These are phyloP conservation scores for Hydropsyche tenuis DNA, from an alignment of 1,140 invertebrate genomes.

Conservation along the genomic window DNA sequence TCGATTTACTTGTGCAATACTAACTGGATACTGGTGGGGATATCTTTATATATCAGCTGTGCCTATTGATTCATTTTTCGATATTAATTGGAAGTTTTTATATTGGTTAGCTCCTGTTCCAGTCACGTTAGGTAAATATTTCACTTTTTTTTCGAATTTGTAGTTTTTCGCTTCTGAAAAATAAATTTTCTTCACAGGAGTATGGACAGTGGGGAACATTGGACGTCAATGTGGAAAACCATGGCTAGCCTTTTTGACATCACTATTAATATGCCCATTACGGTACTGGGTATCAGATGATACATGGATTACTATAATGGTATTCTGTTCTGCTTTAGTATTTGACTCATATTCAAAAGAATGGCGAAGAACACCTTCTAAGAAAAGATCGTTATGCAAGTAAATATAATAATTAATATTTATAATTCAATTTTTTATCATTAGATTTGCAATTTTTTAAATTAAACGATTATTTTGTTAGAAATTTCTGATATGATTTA, in stretches of 20 bases:
- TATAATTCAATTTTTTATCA: not conserved
- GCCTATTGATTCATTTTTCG: conserved; percentile 75
- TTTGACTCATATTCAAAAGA: conserved; percentile 79
- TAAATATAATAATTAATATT: conserved; percentile 46
- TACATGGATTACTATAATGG: conserved; percentile 71
- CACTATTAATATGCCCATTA: conserved; percentile 71
- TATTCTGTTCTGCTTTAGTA: conserved; percentile 66
- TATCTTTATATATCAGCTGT: conserved; percentile 77
- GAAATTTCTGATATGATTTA: not conserved
- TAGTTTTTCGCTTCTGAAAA: not conserved
- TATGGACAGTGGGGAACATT: conserved; percentile 90
- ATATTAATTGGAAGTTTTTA: conserved; percentile 73
- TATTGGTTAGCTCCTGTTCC: conserved; percentile 75
- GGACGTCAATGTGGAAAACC: conserved; percentile 77
- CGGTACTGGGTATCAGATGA: conserved; percentile 74
- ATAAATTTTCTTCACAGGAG: conserved; percentile 70
- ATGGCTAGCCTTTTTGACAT: conserved; percentile 71
- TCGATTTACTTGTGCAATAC: conserved; percentile 77
- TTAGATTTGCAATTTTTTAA: not conserved
- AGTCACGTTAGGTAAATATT: conserved; percentile 74
- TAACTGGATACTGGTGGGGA: conserved; percentile 82
- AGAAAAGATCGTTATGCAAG: conserved; percentile 60
- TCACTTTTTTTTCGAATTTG: not conserved
- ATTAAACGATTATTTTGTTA: no score
- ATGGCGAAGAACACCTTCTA: conserved; percentile 73